Base-by-base conservation (phyloP, 2,888 invertebrate species). In the Cheilosia pagana region DNA sequence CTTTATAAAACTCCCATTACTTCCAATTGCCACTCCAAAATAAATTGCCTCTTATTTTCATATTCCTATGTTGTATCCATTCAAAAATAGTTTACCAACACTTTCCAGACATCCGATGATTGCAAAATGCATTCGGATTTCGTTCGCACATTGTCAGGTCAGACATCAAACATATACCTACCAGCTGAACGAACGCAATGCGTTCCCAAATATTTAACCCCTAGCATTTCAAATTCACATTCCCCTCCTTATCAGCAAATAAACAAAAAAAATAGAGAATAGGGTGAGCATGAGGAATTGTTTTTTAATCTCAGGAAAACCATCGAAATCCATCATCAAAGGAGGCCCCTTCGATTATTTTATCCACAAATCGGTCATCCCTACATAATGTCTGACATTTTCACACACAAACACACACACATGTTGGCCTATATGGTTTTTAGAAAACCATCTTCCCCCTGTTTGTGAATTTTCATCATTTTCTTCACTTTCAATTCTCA, bases 401-500 rank as follows among this genome's bases (percentile, higher is more conserved):
- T 16, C 48, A 12, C 48, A 50, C 14, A 14, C 23, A 50, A 5
- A 4, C 21, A 3, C 48, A 14, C 1, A 23, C 14, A 50, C 50
- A 3, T 25, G 23, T 21, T 5, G 21, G 12, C 23, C 50, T 45
- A 19, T 50, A 23, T 23, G 14, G 23, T 50, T 14, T 31, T 45
- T 25, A 7, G 45, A 39, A 48, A 19, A 8, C 31, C 7, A n/a
- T 53, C 7, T 21, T 52, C 53, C 62, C 53, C 23, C 19, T 16
- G 31, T 55, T n/a, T 19, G 25, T n/a, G 8, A 21, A n/a, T 65
- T 65, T 68, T 68, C 16, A 60, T 60, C 16, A 60, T 60, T 23
- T 78, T 35, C 55, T 76, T 75, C 39, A 71, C 63, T 71, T 72
- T 67, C 76, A 28, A 68, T 63, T 31, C 55, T 14, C 8, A 59